A percentile compares a stretch with the other conserved stretches of the same genome.
Evolutionary conservation across 2,797 vertebrate species (phyloP).

Genomic region (Podargus strigoides): DNA sequence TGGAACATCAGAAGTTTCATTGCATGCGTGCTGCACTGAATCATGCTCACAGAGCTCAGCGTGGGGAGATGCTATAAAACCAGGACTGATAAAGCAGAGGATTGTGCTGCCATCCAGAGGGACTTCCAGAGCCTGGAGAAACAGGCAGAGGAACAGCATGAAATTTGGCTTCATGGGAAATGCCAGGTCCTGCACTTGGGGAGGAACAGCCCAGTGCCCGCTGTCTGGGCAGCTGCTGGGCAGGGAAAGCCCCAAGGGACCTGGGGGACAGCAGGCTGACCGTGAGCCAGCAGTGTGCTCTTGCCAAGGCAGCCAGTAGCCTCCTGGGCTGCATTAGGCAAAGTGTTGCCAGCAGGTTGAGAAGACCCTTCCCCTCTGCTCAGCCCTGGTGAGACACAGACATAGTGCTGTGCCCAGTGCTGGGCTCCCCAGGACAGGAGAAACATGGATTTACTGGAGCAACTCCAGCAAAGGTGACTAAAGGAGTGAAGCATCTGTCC

Average conservation of each 20-base stretch:
- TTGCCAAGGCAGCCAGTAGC: not conserved
- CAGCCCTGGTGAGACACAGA: not conserved
- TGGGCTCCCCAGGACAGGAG: not conserved
- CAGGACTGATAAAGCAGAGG: not conserved
- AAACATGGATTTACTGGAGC: not conserved
- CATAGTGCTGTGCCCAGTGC: not conserved
- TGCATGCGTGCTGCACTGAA: fast-evolving
- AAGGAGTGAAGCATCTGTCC: not conserved
- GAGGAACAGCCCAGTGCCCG: fast-evolving
- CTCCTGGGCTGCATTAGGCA: not conserved
- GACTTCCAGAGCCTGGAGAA: not conserved
- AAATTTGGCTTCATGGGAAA: not conserved
- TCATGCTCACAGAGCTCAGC: fast-evolving
- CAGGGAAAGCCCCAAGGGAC: not conserved
- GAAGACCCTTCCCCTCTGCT: not conserved
- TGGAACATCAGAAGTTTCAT: fast-evolving
- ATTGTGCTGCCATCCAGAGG: slow-evolving; percentile 60
- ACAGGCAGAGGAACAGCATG: not conserved
- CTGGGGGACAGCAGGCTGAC: not conserved
- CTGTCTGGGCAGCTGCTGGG: not conserved
- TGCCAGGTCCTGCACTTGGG: not conserved
- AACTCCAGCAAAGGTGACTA: not conserved
- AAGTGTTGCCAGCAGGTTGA: fast-evolving
- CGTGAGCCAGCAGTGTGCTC: not conserved
- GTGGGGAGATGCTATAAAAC: not conserved